Evolutionary conservation across 2,888 invertebrate species (phyloP).

Genomic region (Antitype chi): DNA sequence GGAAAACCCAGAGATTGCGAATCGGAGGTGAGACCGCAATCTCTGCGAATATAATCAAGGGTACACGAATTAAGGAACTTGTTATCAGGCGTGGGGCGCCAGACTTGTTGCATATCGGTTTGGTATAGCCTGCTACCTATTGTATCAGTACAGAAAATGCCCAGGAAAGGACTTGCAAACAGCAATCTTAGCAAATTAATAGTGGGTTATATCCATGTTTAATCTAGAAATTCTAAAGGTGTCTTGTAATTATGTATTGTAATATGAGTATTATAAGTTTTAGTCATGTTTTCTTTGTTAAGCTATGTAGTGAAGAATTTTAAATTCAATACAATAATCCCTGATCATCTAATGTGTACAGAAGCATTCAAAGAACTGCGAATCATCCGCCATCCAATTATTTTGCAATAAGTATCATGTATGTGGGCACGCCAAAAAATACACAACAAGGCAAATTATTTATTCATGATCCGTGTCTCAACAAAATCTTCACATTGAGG

Average conservation of each 20-base stretch:
- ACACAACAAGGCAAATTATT: constrained; percentile 14
- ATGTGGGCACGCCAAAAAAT: constrained; percentile 20
- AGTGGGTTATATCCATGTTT: background rate
- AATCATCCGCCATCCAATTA: constrained; percentile 15
- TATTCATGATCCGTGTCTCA: constrained; percentile 42
- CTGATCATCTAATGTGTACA: background rate
- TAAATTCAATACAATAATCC: background rate
- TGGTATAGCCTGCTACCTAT: background rate
- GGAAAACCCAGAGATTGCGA: background rate
- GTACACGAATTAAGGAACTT: background rate
- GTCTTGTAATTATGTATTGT: background rate
- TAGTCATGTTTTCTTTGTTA: background rate
- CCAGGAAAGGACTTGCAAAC: background rate
- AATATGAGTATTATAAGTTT: background rate
- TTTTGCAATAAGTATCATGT: constrained; percentile 23
- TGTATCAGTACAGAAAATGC: background rate
- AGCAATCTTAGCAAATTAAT: background rate
- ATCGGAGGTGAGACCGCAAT: background rate
- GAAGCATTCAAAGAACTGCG: constrained; percentile 10
- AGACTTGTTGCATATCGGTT: background rate
- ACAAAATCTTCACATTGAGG: constrained; percentile 24
- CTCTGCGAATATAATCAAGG: background rate
- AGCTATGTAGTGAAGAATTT: background rate
- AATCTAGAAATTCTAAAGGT: background rate
- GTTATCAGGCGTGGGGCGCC: background rate